Conservation (phyloP, 2,797 vertebrate species). For the Tympanoctomys barrerae region DNA sequence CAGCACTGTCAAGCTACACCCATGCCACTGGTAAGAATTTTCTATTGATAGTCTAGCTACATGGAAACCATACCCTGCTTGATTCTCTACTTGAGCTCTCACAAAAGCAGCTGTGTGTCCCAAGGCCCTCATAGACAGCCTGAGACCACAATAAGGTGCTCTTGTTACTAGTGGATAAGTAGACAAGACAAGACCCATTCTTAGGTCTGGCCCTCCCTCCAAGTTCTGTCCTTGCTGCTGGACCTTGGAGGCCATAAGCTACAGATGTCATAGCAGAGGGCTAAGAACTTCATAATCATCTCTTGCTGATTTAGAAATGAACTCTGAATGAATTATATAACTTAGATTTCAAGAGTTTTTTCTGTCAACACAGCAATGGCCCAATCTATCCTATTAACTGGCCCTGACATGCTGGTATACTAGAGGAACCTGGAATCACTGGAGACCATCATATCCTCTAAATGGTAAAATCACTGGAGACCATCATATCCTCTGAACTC, state of each 20-base stretch:
- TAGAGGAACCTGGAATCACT: neutral
- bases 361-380: neutral
- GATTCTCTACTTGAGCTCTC: neutral
- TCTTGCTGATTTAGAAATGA: neutral
- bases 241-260: neutral
- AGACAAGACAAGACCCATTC: neutral
- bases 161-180: neutral
- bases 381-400: neutral
- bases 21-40: neutral
- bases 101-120: neutral
- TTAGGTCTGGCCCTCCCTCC: neutral
- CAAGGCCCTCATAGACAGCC: neutral
- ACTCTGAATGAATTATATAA: neutral
- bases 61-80: neutral
- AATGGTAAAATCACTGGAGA: neutral
- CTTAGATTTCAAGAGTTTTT: neutral
- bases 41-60: neutral
- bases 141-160: neutral
- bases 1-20: slow-evolving; percentile 30
- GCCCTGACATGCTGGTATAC: neutral
- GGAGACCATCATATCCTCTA: neutral
- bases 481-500: neutral
- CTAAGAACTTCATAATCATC: neutral
- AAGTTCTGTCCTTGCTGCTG: neutral
- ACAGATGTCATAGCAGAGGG: neutral